Evolutionary conservation across 2,888 invertebrate species (phyloP), one percentile per base, ranked within the genome.

Genomic region (Leucania comma): DNA sequence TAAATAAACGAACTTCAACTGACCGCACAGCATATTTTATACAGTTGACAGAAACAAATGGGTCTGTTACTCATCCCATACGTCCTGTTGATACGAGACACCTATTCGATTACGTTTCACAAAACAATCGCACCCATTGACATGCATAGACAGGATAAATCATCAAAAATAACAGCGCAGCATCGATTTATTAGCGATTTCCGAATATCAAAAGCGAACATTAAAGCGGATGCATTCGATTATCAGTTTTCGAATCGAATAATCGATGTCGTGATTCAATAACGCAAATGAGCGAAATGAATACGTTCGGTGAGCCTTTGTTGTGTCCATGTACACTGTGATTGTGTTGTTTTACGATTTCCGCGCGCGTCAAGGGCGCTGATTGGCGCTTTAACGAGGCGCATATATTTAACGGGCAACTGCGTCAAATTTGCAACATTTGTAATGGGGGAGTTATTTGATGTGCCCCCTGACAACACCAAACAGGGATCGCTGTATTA

Each of bases 131-230:
- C 70, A 68, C 79, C 81, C 85, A 85, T 81, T 74, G 86, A 84
- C 78, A 72, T 72, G 56, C 77, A 82, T 87, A 84, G 83, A 87
- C 85, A 75, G 77, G 80, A 89, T 92, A 91, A 92, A 92, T 93
- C 90, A 88, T 81, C 81, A 88, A 90, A 88, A 89, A 89, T 88
- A 89, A 88, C 90, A 88, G 78, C 80, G 81, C 78, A 84, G 88
- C 85, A 85, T 84, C 82, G 92, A 94, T 94, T 93, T 94, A 94
- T 91, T 86, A 83, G 88, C 90, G 89, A 88, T 92, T 90, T 93
- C 91, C 90, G 90, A 89, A 88, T 87, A 88, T 87, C 83, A 82
- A 84, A 79, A 85, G 84, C 86, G 86, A 83, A 87, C 88, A 91
- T 93, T 91, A 92, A 92, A 91, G 86, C 87, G 86, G 86, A 84